These are phyloP conservation scores for Heliopora coerulea DNA, from an alignment of 92 coral and sea anemone species.

Conservation along the genomic window DNA sequence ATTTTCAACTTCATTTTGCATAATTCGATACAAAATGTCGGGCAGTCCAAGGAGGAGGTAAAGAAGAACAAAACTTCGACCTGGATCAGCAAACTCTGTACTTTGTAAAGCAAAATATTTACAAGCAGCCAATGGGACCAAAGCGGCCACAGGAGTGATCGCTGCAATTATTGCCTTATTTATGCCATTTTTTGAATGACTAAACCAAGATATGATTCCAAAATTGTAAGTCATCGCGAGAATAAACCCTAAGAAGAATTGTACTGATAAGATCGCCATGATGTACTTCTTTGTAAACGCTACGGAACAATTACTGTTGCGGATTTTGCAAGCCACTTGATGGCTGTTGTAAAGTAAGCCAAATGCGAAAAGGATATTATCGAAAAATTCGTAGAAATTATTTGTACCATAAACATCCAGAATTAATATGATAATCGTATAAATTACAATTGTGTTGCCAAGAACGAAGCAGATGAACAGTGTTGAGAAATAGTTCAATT, in stretches of 20 bases:
- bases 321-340: background rate
- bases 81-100: background rate
- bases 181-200: background rate
- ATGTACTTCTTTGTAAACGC: background rate
- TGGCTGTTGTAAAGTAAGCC: background rate
- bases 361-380: background rate
- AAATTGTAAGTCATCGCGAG: background rate
- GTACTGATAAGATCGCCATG: background rate
- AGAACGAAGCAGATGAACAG: background rate
- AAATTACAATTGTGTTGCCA: background rate
- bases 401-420: background rate
- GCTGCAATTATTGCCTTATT: conserved; percentile 11
- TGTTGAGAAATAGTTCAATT: background rate
- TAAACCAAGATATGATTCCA: background rate
- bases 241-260: background rate
- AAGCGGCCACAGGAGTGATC: background rate
- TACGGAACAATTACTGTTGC: background rate
- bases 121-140: conserved; percentile 3
- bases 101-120: background rate
- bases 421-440: background rate
- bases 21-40: background rate
- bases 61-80: background rate
- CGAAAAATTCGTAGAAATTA: background rate
- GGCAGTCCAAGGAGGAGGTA: background rate
- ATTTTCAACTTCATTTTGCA: background rate